Evolutionary conservation across 2,797 vertebrate species (phyloP).

Genomic region (Enteromius mattozi): DNA sequence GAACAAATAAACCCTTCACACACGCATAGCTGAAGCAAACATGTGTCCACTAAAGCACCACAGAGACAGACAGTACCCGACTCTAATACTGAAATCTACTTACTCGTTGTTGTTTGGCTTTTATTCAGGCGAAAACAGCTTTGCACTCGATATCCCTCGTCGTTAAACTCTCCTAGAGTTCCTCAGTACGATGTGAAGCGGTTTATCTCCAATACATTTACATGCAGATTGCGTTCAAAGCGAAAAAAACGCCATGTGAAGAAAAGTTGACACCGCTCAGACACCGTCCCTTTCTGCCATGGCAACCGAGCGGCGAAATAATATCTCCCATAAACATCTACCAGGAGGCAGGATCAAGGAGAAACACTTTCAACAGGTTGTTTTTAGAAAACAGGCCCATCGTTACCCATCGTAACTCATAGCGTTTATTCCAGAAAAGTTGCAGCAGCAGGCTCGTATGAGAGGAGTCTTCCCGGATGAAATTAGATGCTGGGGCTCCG

Average conservation of each 20-base stretch:
- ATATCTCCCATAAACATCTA: constrained; percentile 37
- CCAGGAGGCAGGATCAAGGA: constrained; percentile 13
- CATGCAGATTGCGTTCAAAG: constrained; percentile 21
- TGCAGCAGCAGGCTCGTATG: not conserved
- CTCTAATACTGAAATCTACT: constrained; percentile 3
- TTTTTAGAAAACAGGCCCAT: not conserved
- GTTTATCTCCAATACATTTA: not conserved
- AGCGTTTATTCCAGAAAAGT: not conserved
- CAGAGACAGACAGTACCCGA: not conserved
- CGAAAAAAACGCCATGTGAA: constrained; percentile 20
- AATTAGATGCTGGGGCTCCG: constrained; percentile 60
- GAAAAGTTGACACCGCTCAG: constrained; percentile 18
- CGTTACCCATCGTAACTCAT: not conserved
- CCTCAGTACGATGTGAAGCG: not conserved
- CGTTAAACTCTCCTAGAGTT: not conserved
- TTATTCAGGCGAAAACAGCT: not conserved
- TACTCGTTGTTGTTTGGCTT: constrained; percentile 7
- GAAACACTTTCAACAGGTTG: constrained; percentile 3
- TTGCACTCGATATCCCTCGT: constrained; percentile 10
- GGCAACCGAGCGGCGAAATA: constrained; percentile 58
- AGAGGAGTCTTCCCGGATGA: constrained; percentile 19
- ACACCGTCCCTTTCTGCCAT: constrained; percentile 54
- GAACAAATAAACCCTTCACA: not conserved
- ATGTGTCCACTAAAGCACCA: not conserved
- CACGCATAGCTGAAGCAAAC: not conserved